These are phyloP conservation scores for Melanerpes formicivorus DNA, from an alignment of 2,113 vertebrate genomes.

Conservation along the genomic window DNA sequence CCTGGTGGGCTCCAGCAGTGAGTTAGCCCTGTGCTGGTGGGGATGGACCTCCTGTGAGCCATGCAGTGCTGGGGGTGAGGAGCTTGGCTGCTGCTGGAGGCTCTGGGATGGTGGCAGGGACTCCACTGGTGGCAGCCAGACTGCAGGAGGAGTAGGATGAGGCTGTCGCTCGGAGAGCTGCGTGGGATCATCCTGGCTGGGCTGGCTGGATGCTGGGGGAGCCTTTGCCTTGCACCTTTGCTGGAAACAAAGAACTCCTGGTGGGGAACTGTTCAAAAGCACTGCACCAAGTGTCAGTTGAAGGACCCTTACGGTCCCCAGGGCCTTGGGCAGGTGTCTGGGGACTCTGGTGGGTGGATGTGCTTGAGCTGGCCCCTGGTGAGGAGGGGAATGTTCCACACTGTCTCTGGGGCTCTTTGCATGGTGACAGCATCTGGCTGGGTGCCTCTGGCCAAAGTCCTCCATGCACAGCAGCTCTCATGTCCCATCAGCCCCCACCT, in stretches of 20 bases:
- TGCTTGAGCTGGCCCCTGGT: neutral
- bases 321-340: neutral
- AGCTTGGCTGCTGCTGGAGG: neutral
- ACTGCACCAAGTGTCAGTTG: fast-evolving
- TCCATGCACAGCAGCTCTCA: neutral
- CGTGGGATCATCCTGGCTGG: conserved; percentile 4
- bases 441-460: fast-evolving
- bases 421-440: neutral
- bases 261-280: neutral
- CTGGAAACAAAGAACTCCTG: neutral
- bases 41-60: neutral
- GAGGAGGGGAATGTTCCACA: neutral
- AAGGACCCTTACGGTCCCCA: fast-evolving
- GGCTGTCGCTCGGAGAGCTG: neutral
- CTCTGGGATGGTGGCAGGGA: neutral
- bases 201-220: neutral
- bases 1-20: neutral
- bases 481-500: fast-evolving
- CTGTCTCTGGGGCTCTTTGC: neutral
- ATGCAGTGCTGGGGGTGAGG: fast-evolving
- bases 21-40: neutral
- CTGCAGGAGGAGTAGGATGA: conserved; percentile 7
- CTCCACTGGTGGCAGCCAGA: neutral
- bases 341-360: neutral
- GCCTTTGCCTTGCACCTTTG: neutral